phyloP scores from a whole-genome alignment of 2,888 invertebrate genomes.

The Volucella bombylans region DNA sequence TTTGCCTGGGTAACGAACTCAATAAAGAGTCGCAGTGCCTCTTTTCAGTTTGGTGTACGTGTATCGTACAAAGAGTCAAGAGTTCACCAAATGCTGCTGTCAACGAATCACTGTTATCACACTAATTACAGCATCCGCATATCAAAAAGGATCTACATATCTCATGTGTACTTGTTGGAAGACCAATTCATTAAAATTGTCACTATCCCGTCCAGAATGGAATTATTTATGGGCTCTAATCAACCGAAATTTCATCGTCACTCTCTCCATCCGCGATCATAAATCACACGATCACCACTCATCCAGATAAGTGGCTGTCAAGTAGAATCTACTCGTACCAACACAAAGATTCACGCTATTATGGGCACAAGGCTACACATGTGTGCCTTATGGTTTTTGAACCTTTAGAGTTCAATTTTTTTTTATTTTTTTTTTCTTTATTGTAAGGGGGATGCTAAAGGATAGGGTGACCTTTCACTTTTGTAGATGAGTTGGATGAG shows the following conservation, averaged over 20 bases:
- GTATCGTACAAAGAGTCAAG: neutral
- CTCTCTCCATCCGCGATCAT: slow-evolving; percentile 53
- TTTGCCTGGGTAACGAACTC: neutral
- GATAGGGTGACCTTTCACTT: slow-evolving; percentile 29
- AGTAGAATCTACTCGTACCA: neutral
- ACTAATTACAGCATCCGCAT: slow-evolving; percentile 51
- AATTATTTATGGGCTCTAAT: slow-evolving; percentile 70
- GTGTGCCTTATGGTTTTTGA: slow-evolving; percentile 25
- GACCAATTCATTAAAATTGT: slow-evolving; percentile 73
- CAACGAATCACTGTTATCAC: slow-evolving; percentile 58
- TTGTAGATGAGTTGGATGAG: neutral
- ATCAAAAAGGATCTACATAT: slow-evolving; percentile 25
- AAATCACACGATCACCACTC: slow-evolving; percentile 71
- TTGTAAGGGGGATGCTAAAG: no score
- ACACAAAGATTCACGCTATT: neutral
- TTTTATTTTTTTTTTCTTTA: neutral
- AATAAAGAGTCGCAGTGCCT: no score
- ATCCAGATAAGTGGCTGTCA: slow-evolving; percentile 68
- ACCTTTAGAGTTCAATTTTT: slow-evolving; percentile 16
- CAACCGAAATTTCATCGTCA: slow-evolving; percentile 68
- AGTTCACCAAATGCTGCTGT: slow-evolving; percentile 5
- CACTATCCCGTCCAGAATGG: slow-evolving; percentile 50
- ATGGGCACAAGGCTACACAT: neutral
- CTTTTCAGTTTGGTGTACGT: neutral
- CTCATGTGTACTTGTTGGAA: slow-evolving; percentile 25